Percentiles rank a stretch among this genome's conserved stretches.
Conservation (phyloP, 1,140 invertebrate genomes). For the Anadara kagoshimensis region DNA sequence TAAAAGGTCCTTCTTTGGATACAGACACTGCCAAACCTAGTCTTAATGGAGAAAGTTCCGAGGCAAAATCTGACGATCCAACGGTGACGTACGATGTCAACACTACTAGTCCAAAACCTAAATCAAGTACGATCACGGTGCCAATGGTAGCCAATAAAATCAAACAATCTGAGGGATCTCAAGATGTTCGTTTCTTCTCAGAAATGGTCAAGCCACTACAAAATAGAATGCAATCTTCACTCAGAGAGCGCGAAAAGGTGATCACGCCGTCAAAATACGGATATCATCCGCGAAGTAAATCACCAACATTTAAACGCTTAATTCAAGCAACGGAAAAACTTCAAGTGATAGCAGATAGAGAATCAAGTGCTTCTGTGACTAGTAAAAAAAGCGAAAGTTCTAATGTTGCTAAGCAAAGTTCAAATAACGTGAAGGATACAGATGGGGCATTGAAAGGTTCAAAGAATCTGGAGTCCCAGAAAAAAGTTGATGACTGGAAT, state of each 20-base stretch:
- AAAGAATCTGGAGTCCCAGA: background rate
- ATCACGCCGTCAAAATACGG: slow-evolving; percentile 51
- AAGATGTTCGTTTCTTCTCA: slow-evolving; percentile 48
- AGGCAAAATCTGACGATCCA: background rate
- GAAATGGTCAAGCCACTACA: slow-evolving; percentile 54
- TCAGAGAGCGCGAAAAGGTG: slow-evolving; percentile 46
- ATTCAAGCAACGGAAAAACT: slow-evolving; percentile 51
- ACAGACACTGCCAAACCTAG: background rate
- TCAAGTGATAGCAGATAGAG: slow-evolving; percentile 35
- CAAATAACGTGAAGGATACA: slow-evolving; percentile 23
- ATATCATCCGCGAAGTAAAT: slow-evolving; percentile 48
- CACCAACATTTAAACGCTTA: slow-evolving; percentile 51
- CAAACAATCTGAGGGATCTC: slow-evolving; percentile 8
- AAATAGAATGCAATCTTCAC: slow-evolving; percentile 42
- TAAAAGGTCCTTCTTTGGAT: slow-evolving; percentile 7
- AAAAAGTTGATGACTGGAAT: background rate
- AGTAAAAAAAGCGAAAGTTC: slow-evolving; percentile 1
- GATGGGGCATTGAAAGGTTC: background rate
- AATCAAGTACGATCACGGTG: slow-evolving; percentile 2
- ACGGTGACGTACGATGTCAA: background rate
- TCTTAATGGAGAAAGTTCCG: background rate
- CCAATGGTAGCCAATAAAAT: slow-evolving; percentile 15
- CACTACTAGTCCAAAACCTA: background rate
- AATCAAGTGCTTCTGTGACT: background rate
- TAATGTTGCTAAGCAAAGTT: slow-evolving; percentile 22